Evolutionary conservation across 1,140 invertebrate genomes (phyloP).

Genomic region (Temnothorax curvispinosus): DNA sequence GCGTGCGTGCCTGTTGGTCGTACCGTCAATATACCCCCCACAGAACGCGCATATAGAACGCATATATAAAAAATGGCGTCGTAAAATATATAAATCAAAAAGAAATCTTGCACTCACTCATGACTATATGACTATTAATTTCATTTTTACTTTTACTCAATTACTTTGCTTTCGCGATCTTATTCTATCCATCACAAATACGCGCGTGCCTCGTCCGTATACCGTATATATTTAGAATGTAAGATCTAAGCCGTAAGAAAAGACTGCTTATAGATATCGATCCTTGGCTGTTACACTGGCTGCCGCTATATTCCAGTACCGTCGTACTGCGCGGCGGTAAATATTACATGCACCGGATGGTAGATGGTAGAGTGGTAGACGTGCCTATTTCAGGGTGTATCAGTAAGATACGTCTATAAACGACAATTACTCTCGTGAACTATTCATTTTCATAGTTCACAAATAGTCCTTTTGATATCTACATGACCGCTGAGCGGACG

Average conservation of each 20-base stretch:
- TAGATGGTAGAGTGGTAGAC: not conserved
- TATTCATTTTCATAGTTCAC: slow-evolving; percentile 49
- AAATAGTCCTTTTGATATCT: slow-evolving; percentile 58
- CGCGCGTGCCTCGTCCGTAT: not conserved
- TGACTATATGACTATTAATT: not conserved
- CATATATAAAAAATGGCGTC: not conserved
- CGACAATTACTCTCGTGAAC: slow-evolving; percentile 44
- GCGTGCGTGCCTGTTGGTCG: slow-evolving; percentile 18
- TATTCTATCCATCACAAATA: not conserved
- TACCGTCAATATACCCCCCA: slow-evolving; percentile 3
- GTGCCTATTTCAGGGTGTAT: not conserved
- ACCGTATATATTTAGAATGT: not conserved
- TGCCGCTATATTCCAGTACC: not conserved
- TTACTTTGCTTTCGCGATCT: not conserved
- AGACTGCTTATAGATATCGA: slow-evolving; percentile 23
- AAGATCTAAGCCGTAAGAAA: slow-evolving; percentile 39
- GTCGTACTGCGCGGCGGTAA: not conserved
- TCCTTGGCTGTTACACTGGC: slow-evolving; percentile 10
- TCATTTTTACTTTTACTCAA: not conserved
- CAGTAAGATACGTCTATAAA: slow-evolving; percentile 26
- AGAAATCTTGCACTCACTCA: not conserved
- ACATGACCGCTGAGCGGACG: slow-evolving; percentile 17
- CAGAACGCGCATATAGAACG: not conserved
- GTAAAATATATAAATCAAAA: not conserved
- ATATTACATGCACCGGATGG: slow-evolving; percentile 42